Evolutionary conservation across 2,113 vertebrate genomes (phyloP).

Genomic region (Mobula hypostoma): DNA sequence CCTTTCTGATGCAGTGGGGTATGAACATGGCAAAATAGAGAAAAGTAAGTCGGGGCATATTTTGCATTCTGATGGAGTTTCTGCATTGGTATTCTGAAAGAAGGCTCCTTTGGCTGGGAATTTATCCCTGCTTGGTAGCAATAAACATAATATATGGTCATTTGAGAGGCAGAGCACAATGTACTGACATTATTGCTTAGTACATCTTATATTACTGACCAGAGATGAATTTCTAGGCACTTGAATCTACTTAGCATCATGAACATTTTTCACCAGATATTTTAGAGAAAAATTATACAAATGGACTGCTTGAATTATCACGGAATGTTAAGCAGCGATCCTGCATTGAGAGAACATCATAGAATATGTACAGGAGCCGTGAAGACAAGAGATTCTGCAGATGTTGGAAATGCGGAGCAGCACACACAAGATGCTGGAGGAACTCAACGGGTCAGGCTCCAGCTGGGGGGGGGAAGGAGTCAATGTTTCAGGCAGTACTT

Average conservation of each 20-base stretch:
- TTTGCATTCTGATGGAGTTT: background rate
- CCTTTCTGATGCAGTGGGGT: background rate
- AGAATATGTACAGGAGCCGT: background rate
- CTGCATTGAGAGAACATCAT: background rate
- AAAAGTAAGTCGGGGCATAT: background rate
- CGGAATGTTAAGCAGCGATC: background rate
- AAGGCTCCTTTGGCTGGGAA: background rate
- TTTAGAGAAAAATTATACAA: background rate
- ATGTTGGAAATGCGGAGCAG: too few species aligned
- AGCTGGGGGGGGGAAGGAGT: too few species aligned
- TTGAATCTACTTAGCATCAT: background rate
- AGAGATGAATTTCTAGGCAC: too few species aligned
- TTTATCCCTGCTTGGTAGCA: too few species aligned
- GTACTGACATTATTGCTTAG: too few species aligned
- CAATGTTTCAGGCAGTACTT: too few species aligned
- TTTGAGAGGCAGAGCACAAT: too few species aligned
- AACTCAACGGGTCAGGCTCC: too few species aligned
- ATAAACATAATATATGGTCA: too few species aligned
- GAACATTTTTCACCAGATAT: background rate
- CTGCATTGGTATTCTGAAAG: background rate
- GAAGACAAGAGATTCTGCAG: too few species aligned
- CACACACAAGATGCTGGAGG: too few species aligned
- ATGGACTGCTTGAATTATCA: background rate
- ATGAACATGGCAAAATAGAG: background rate
- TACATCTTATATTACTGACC: too few species aligned